These are phyloP conservation scores for Pherbina coryleti DNA, from an alignment of 2,888 invertebrate genomes.

Conservation along the genomic window DNA sequence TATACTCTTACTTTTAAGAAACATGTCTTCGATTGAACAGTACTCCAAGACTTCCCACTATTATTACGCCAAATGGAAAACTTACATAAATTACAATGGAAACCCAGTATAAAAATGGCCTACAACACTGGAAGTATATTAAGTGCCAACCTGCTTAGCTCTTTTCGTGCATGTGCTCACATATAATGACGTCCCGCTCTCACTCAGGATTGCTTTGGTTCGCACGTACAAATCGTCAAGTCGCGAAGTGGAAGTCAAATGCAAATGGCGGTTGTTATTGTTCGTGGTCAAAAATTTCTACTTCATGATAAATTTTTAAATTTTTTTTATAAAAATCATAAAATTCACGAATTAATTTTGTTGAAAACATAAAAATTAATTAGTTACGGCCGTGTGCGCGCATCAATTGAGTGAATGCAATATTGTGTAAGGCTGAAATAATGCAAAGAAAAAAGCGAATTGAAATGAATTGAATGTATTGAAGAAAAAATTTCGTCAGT, in stretches of 20 bases:
- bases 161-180: neutral
- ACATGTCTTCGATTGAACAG: neutral
- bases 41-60: neutral
- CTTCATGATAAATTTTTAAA: constrained; percentile 63
- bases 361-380: constrained; percentile 54
- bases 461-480: constrained; percentile 37
- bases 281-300: constrained; percentile 81
- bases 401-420: constrained; percentile 48
- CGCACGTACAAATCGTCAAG: constrained; percentile 35
- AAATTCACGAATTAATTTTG: constrained; percentile 55
- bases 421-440: constrained; percentile 48
- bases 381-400: constrained; percentile 48
- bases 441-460: constrained; percentile 46
- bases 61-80: constrained; percentile 17
- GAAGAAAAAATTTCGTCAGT: constrained; percentile 56
- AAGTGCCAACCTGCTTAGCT: neutral
- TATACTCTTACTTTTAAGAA: neutral
- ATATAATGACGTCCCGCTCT: constrained; percentile 21
- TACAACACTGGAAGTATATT: constrained; percentile 30
- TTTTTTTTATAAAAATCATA: constrained; percentile 61
- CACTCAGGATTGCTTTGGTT: constrained; percentile 2
- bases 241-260: constrained; percentile 71
- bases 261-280: constrained; percentile 99
- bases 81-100: constrained; percentile 37
- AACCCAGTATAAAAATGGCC: constrained; percentile 37